Evolutionary conservation across 1,140 invertebrate genomes (phyloP).

Genomic region (Ctenoplectra terminalis): DNA sequence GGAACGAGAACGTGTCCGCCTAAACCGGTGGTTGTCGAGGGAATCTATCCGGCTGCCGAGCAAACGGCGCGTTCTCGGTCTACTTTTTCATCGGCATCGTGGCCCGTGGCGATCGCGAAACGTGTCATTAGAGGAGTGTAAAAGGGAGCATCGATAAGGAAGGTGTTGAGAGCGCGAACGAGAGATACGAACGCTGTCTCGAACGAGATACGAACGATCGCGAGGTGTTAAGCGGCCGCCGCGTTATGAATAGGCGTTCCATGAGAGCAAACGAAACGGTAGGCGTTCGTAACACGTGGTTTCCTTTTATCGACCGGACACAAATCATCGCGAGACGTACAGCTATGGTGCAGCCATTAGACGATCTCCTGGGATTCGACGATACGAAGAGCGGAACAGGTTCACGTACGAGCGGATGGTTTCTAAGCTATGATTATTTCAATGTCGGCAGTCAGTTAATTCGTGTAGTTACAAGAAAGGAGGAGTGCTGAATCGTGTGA

Average conservation of each 20-base stretch:
- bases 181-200: slow-evolving; percentile 67
- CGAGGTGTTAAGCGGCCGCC: slow-evolving; percentile 70
- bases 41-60: slow-evolving; percentile 73
- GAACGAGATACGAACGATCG: slow-evolving; percentile 52
- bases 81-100: slow-evolving; percentile 39
- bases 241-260: slow-evolving; percentile 55
- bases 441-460: slow-evolving; percentile 16
- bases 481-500: neutral
- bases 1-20: slow-evolving; percentile 26
- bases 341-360: neutral
- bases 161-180: slow-evolving; percentile 80
- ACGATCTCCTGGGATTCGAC: slow-evolving; percentile 28
- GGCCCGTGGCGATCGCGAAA: slow-evolving; percentile 60
- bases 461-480: slow-evolving; percentile 10
- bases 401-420: neutral
- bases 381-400: neutral
- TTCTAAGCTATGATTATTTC: slow-evolving; percentile 35
- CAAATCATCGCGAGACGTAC: slow-evolving; percentile 56
- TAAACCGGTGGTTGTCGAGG: slow-evolving; percentile 17
- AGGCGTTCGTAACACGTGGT: slow-evolving; percentile 63
- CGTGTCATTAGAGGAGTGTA: slow-evolving; percentile 78
- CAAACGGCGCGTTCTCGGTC: slow-evolving; percentile 73
- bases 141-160: slow-evolving; percentile 74
- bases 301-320: slow-evolving; percentile 58
- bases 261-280: slow-evolving; percentile 43